A percentile compares a stretch with the other conserved stretches of the same genome.
Conservation (phyloP, 2,113 vertebrate genomes). For the Rhinichthys klamathensis region DNA sequence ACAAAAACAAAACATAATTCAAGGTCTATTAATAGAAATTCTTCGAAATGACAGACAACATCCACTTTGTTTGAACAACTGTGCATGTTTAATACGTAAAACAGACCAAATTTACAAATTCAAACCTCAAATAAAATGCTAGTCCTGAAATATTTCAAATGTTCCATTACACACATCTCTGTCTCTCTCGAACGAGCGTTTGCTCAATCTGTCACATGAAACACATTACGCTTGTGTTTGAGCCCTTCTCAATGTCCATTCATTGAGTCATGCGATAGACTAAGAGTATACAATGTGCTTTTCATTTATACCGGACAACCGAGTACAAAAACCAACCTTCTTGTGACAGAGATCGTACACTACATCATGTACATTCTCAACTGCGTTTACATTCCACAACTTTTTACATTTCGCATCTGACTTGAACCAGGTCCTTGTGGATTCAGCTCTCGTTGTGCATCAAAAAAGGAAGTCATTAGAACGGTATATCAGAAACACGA, state of each 20-base stretch:
- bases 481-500: not conserved
- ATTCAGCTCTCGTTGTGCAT: not conserved
- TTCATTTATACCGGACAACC: slow-evolving; percentile 16
- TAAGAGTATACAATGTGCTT: slow-evolving; percentile 42
- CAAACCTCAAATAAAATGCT: slow-evolving; percentile 30
- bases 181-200: not conserved
- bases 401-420: slow-evolving; percentile 31
- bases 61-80: slow-evolving; percentile 35
- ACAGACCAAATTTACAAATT: slow-evolving; percentile 43
- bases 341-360: slow-evolving; percentile 21
- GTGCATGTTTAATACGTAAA: slow-evolving; percentile 46
- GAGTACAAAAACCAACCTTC: slow-evolving; percentile 24
- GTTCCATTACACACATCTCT: not conserved
- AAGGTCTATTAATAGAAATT: not conserved
- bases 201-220: slow-evolving; percentile 1
- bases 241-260: slow-evolving; percentile 22
- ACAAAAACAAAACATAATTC: too few relatives aligned
- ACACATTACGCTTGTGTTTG: not conserved
- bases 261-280: slow-evolving; percentile 27
- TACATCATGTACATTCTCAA: slow-evolving; percentile 18
- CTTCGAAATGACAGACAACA: not conserved
- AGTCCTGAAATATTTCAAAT: slow-evolving; percentile 20
- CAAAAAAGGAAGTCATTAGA: not conserved
- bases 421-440: slow-evolving; percentile 7
- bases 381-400: slow-evolving; percentile 40